phyloP scores from a whole-genome alignment of 2,797 vertebrate genomes.

The Eospalax fontanierii region DNA sequence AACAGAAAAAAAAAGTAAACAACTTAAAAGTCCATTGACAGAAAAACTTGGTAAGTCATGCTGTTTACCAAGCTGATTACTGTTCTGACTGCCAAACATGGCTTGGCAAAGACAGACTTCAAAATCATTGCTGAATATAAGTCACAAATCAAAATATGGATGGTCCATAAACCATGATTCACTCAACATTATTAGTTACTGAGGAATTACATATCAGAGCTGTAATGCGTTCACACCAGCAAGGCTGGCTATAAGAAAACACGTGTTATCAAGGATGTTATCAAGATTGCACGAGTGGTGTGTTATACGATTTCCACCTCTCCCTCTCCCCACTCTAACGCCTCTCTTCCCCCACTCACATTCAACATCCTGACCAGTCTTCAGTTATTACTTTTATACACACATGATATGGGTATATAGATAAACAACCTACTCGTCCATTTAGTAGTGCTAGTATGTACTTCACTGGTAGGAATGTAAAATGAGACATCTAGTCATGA shows the following conservation, averaged over 20 bases:
- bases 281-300: too few species aligned
- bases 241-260: not conserved
- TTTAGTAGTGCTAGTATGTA: too few species aligned
- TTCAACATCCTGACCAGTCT: too few species aligned
- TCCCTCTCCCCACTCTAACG: too few species aligned
- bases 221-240: not conserved
- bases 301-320: too few species aligned
- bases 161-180: not conserved
- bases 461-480: not conserved
- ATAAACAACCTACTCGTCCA: too few species aligned
- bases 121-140: not conserved
- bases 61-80: not conserved
- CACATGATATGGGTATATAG: too few species aligned
- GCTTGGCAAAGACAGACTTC: conserved; percentile 11
- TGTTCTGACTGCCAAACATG: not conserved
- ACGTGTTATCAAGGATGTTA: too few species aligned
- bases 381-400: too few species aligned
- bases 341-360: too few species aligned
- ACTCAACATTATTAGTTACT: not conserved
- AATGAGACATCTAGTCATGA: not conserved
- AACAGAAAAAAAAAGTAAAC: not conserved
- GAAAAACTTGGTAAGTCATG: not conserved
- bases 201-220: conserved; percentile 30
- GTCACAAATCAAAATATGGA: not conserved
- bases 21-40: not conserved